phyloP scores from a whole-genome alignment of 2,797 vertebrate species.

The Ctenosaura bakeri region DNA sequence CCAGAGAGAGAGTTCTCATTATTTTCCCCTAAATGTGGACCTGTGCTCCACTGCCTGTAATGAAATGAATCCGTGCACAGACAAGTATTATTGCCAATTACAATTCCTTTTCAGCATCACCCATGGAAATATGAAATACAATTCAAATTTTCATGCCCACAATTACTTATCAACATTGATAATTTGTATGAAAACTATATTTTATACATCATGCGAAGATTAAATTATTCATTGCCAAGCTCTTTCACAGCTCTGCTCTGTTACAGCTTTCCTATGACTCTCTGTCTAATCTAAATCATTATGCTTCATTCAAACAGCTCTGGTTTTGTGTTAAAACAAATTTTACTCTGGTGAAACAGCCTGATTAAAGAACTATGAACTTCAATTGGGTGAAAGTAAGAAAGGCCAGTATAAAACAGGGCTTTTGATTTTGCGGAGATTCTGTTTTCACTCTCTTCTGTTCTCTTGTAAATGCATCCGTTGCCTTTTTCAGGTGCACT shows the following conservation, averaged over 20 bases:
- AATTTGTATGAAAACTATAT: constrained; percentile 60
- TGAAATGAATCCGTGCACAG: constrained; percentile 63
- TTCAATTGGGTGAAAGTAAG: constrained; percentile 11
- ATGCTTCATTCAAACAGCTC: constrained; percentile 43
- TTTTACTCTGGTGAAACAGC: constrained; percentile 18
- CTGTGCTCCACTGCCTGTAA: constrained; percentile 15
- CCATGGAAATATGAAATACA: constrained; percentile 58
- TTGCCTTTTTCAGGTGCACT: not conserved
- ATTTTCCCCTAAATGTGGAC: constrained; percentile 14
- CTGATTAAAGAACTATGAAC: not conserved
- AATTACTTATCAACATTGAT: constrained; percentile 57
- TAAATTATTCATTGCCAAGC: constrained; percentile 57
- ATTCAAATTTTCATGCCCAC: constrained; percentile 61
- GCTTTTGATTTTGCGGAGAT: not conserved
- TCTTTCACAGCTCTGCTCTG: constrained; percentile 33
- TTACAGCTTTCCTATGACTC: constrained; percentile 48
- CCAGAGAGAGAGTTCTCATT: not conserved
- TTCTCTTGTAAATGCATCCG: not conserved
- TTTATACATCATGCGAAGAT: constrained; percentile 50
- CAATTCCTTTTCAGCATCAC: constrained; percentile 57
- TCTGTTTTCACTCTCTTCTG: not conserved
- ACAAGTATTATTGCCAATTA: constrained; percentile 41
- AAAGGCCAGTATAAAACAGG: not conserved
- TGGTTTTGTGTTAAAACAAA: not conserved
- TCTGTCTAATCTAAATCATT: constrained; percentile 57